Evolutionary conservation across 1,140 invertebrate genomes (phyloP).

Genomic region (Dinothrombium tinctorium): DNA sequence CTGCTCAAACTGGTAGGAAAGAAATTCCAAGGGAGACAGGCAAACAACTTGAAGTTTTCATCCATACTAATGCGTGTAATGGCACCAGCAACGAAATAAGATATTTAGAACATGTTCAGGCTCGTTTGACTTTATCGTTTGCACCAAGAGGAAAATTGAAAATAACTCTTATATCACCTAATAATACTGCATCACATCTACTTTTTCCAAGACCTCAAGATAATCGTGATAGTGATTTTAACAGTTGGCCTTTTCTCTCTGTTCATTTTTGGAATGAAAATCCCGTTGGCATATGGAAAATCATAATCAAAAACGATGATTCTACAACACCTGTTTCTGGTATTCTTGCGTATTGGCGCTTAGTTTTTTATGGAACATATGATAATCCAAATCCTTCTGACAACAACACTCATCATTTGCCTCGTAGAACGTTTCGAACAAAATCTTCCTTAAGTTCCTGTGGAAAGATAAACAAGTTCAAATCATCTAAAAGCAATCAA

Average conservation of each 20-base stretch:
- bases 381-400: conserved; percentile 39
- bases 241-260: conserved; percentile 99
- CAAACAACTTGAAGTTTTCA: conserved; percentile 20
- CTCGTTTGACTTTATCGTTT: conserved; percentile 74
- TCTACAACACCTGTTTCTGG: conserved; percentile 5
- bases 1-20: conserved; percentile 1
- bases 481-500: conserved; percentile 8
- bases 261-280: conserved; percentile 99
- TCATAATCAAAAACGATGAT: conserved; percentile 22
- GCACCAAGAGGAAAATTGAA: conserved; percentile 74
- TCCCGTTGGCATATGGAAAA: conserved; percentile 70
- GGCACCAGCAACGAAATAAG: conserved; percentile 66
- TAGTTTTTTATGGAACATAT: conserved; percentile 15
- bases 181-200: conserved; percentile 64
- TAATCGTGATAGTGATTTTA: conserved; percentile 80
- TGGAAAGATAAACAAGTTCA: neutral
- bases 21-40: conserved; percentile 9
- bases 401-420: neutral
- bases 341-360: conserved; percentile 13
- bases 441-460: conserved; percentile 4
- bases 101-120: conserved; percentile 94
- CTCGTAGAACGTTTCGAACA: too few relatives aligned
- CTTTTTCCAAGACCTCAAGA: conserved; percentile 79
- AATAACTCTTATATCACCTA: conserved; percentile 82
- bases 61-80: conserved; percentile 71